Evolutionary conservation across 2,113 vertebrate species (phyloP).

Genomic region (Trochalopteron elliotii): DNA sequence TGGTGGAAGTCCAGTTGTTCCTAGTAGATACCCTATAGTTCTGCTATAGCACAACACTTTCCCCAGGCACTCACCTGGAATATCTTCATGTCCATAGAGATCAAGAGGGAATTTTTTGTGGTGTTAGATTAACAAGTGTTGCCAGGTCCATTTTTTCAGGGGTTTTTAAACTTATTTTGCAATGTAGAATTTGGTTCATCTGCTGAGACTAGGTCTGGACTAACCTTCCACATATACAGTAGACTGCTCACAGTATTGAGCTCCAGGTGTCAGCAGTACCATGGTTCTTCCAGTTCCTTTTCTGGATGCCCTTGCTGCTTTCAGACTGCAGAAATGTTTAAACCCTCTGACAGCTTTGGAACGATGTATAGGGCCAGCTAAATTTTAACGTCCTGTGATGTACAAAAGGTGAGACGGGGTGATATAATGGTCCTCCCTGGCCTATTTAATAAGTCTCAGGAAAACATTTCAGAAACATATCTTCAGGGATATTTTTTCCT

Average conservation of each 20-base stretch:
- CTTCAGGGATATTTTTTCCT: not conserved
- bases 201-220: not conserved
- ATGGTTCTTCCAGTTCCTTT: not conserved
- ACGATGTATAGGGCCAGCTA: not conserved
- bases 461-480: not conserved
- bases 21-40: not conserved
- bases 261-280: not conserved
- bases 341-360: not conserved
- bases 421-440: not conserved
- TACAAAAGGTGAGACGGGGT: not conserved
- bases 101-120: not conserved
- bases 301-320: not conserved
- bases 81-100: not conserved
- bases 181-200: not conserved
- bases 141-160: not conserved
- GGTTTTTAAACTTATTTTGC: not conserved
- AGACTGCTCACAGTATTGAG: not conserved
- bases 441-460: not conserved
- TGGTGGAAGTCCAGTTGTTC: not conserved
- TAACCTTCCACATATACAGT: fast-evolving
- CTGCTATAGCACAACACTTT: not conserved
- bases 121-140: not conserved
- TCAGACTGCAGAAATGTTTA: not conserved
- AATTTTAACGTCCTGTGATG: not conserved
- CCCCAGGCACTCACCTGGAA: not conserved